Evolutionary conservation across 64 coral and sea anemone species (phyloP), one percentile per base, ranked within the genome.

Genomic region (Acropora tenuis): DNA sequence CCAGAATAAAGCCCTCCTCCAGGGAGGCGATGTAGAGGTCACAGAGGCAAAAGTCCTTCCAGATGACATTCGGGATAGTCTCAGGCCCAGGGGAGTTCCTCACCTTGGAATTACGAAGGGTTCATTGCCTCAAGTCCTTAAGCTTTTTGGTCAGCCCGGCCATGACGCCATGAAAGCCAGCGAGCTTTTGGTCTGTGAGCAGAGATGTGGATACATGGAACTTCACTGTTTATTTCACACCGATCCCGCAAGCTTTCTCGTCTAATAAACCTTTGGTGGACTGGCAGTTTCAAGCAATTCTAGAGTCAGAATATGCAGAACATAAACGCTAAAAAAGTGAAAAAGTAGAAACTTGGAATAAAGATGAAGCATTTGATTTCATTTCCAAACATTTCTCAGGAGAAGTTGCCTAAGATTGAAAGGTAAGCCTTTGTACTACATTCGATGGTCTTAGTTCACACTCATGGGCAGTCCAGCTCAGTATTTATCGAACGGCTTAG

Each of bases 381-480:
- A 44, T 75, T 2, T 6, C 1, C 6, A 75, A 75, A 75, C 73
- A 75, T 43, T 75, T 75, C 11, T 5, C 73, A 9, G 41, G 1
- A 75, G 73, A 75, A 75, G 41, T 75, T 75, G 73, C 73, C 5
- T 10, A 9, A 75, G 45, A 75, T 75, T 75, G 41, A 75, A 75
- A 75, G 73, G 41, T 75, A 43, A 75, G 69, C 30, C 11, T 68
- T 68, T 16, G 65, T 16, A 16, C 65, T 12, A 41, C 41, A 20
- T 19, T 5, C 3, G 69, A 30, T 41, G 8, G 2, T 0, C 8
- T 73, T 8, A 73, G 69, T 73, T 73, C 69, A 3, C 69, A 73
- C 4, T 73, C 69, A 73, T 3, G 8, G 18, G 69, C 69, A 73
- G 69, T 30, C 18, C 59, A 63, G 59, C 3, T 12, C 69, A 73